Conservation (phyloP, 1,140 invertebrate genomes). For the Metaphire vulgaris region DNA sequence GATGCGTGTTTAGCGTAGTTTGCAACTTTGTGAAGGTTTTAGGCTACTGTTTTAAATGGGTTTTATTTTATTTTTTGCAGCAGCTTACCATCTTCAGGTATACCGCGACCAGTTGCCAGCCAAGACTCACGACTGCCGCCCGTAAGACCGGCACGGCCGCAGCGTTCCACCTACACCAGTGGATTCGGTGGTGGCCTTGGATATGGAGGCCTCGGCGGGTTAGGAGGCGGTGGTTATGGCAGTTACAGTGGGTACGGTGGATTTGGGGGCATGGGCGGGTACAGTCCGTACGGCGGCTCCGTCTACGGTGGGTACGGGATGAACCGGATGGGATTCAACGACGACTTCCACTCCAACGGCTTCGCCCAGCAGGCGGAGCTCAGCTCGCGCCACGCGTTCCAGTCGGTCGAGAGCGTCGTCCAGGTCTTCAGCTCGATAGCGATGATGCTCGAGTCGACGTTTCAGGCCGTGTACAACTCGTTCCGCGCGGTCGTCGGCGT, state of each 20-base stretch:
- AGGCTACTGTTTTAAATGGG: too few species aligned
- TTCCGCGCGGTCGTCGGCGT: conserved; percentile 90
- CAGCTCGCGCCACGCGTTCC: conserved; percentile 80
- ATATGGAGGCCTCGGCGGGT: conserved; percentile 28
- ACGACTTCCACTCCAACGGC: conserved; percentile 52
- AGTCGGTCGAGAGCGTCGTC: conserved; percentile 87
- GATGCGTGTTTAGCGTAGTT: too few species aligned
- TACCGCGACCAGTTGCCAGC: neutral
- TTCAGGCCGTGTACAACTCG: conserved; percentile 82
- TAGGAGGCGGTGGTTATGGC: conserved; percentile 36
- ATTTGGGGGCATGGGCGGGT: conserved; percentile 40
- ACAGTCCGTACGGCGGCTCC: conserved; percentile 42
- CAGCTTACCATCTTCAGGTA: neutral
- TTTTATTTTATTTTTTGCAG: neutral
- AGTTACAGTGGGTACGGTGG: conserved; percentile 43
- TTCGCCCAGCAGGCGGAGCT: conserved; percentile 83
- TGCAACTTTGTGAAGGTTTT: too few species aligned
- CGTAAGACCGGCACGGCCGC: conserved; percentile 16
- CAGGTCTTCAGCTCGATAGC: conserved; percentile 83
- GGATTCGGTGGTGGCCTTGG: conserved; percentile 23
- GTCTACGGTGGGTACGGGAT: conserved; percentile 15
- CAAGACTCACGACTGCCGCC: conserved; percentile 22
- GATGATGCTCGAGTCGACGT: conserved; percentile 94
- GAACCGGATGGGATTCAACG: conserved; percentile 38
- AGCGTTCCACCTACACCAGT: conserved; percentile 36